Base-by-base conservation (phyloP, 2,113 vertebrate genomes). In the Pagrus major region DNA sequence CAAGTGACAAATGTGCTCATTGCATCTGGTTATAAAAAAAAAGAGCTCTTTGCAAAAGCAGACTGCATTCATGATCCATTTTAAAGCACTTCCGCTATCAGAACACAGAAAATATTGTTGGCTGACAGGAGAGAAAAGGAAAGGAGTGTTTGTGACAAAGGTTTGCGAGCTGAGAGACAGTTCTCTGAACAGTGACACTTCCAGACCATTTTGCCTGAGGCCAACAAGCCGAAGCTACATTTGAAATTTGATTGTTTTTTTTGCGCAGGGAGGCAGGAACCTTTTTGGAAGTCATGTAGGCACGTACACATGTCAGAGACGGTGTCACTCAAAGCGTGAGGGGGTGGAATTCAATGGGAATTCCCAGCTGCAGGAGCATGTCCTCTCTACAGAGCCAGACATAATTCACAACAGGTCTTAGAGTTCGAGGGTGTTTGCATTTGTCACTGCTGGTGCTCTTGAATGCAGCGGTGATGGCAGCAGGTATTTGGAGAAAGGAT, bases 281-380 rank as follows among this genome's bases (percentile, higher is more conserved):
- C 14, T 39, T 64, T 42, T 67, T 73, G 23, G 25, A 81, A 74
- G 65, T 71, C 11, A 35, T 47, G 44, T 33, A 54, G 47, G 31
- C 33, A 33, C 54, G 49, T 25, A 27, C 21, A 33, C 59, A 55
- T 65, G 71, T 77, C 76, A 44, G n/a, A 54, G 72, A 67, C 47
- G 6, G 52, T 77, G 71, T 78, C 81, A 83, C 54, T 81, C 63
- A 66, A 42, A 75, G n/a, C 39, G 35, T 16, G 39, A 0, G 1
- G 16, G 1, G 72, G 18, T 74, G 44, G 39, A 79, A 77, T 77
- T 73, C 21, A 69, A 16, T 56, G 66, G 76, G 86, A 89, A 71
- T 86, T 73, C 64, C 73, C 75, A 31, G 18, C 58, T 71, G 5
- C n/a, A 59, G 11, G 9, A 72, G 16, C 39, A 56, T 41, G 35